Evolutionary conservation across 2,113 vertebrate genomes (phyloP).

Genomic region (Centropristis striata): DNA sequence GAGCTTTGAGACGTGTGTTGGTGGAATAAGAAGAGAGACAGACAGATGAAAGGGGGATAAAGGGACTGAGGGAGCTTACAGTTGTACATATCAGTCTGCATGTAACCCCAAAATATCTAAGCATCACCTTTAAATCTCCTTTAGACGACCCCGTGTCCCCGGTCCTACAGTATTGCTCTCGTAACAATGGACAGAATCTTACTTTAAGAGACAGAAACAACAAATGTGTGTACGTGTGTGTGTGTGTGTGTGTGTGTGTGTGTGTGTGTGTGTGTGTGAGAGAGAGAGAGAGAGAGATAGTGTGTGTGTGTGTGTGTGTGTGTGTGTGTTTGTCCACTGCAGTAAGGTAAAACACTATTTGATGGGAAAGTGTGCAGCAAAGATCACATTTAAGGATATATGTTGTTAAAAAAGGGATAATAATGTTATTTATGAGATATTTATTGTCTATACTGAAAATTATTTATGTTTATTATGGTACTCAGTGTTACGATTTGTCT

Average conservation of each 20-base stretch:
- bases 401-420: constrained; percentile 41
- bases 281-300: constrained; percentile 11
- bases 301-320: constrained; percentile 7
- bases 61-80: constrained; percentile 55
- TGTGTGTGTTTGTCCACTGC: constrained; percentile 41
- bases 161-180: constrained; percentile 64
- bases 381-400: constrained; percentile 61
- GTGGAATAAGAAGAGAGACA: neutral
- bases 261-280: neutral
- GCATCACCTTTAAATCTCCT: constrained; percentile 63
- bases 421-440: constrained; percentile 73
- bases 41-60: neutral
- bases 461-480: constrained; percentile 74
- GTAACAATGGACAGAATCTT: constrained; percentile 57
- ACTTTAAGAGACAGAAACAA: constrained; percentile 19
- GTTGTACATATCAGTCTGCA: constrained; percentile 82
- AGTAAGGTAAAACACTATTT: constrained; percentile 32
- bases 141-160: constrained; percentile 48
- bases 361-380: constrained; percentile 48
- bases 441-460: constrained; percentile 71
- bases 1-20: neutral
- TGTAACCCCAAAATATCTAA: constrained; percentile 68
- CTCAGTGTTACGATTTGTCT: constrained; percentile 74
- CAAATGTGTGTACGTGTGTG: constrained; percentile 15
- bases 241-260: constrained; percentile 6